Evolutionary conservation across 1,140 invertebrate species (phyloP).

Genomic region (Drosophila kepulauana): DNA sequence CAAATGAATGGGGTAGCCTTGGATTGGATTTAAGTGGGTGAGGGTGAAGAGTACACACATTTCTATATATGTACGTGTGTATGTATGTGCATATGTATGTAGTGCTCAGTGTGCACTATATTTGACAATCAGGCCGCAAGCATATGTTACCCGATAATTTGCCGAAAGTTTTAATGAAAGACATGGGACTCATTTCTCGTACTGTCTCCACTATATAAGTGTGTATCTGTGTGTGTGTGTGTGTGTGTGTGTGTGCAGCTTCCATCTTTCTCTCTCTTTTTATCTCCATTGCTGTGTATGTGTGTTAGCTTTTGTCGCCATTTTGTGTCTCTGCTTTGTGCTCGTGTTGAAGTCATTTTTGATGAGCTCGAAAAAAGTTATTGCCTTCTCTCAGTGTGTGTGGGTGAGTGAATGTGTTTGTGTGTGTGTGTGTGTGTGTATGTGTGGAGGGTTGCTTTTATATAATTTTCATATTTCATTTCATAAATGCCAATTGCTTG

Average conservation of each 20-base stretch:
- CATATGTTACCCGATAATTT: slow-evolving; percentile 85
- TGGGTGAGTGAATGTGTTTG: slow-evolving; percentile 3
- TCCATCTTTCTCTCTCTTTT: slow-evolving; percentile 32
- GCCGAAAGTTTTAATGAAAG: slow-evolving; percentile 85
- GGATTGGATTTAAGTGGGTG: slow-evolving; percentile 13
- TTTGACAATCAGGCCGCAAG: slow-evolving; percentile 83
- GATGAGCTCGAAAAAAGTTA: slow-evolving; percentile 75
- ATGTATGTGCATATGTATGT: slow-evolving; percentile 5
- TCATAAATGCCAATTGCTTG: slow-evolving; percentile 72
- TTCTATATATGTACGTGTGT: background rate
- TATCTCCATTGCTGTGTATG: slow-evolving; percentile 29
- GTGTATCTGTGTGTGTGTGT: slow-evolving; percentile 8
- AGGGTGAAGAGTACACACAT: background rate
- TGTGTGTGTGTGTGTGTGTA: slow-evolving; percentile 6
- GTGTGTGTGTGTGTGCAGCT: slow-evolving; percentile 23
- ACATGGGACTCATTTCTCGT: slow-evolving; percentile 84
- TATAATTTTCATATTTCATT: slow-evolving; percentile 77
- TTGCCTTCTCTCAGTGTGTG: slow-evolving; percentile 7
- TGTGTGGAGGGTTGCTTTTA: slow-evolving; percentile 34
- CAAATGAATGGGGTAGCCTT: slow-evolving; percentile 21
- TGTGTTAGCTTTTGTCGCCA: slow-evolving; percentile 60
- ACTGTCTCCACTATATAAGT: slow-evolving; percentile 40
- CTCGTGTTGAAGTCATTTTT: slow-evolving; percentile 68
- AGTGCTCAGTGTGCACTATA: slow-evolving; percentile 20
- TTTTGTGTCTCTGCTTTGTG: slow-evolving; percentile 50